Evolutionary conservation across 2,797 vertebrate genomes (phyloP).

Genomic region (Philypnodon macrostomus): DNA sequence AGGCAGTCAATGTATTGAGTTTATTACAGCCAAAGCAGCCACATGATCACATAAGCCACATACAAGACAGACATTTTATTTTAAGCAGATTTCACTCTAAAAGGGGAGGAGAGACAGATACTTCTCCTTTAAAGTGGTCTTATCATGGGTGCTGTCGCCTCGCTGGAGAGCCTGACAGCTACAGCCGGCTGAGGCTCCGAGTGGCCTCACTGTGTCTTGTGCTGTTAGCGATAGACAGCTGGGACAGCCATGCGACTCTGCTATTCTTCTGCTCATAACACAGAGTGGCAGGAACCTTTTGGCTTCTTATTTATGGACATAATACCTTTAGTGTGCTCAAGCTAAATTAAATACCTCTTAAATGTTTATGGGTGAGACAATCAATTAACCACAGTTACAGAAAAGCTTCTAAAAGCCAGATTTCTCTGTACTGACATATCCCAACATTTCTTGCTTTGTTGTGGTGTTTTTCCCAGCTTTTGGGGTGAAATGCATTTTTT

Average conservation of each 20-base stretch:
- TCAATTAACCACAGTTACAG: slow-evolving; percentile 4
- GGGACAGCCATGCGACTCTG: slow-evolving; percentile 61
- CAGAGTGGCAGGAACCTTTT: slow-evolving; percentile 59
- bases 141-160: slow-evolving; percentile 49
- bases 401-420: not conserved
- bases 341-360: slow-evolving; percentile 44
- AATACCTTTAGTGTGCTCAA: slow-evolving; percentile 50
- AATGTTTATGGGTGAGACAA: slow-evolving; percentile 26
- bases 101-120: slow-evolving; percentile 56
- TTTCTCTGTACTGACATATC: slow-evolving; percentile 10
- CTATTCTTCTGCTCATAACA: slow-evolving; percentile 63
- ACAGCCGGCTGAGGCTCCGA: slow-evolving; percentile 53
- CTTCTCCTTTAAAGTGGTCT: slow-evolving; percentile 65
- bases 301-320: slow-evolving; percentile 56
- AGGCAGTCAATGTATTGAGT: slow-evolving; percentile 57
- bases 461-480: not conserved
- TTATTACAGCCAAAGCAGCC: slow-evolving; percentile 60
- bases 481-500: not conserved
- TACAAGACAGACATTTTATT: slow-evolving; percentile 65
- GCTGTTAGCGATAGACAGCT: slow-evolving; percentile 64
- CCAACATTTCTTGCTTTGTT: slow-evolving; percentile 3
- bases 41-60: slow-evolving; percentile 64
- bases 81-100: slow-evolving; percentile 68
- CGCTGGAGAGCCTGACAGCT: slow-evolving; percentile 52
- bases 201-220: slow-evolving; percentile 48